Conservation (phyloP, 2,888 invertebrate species). For the Cephus pulcher region DNA sequence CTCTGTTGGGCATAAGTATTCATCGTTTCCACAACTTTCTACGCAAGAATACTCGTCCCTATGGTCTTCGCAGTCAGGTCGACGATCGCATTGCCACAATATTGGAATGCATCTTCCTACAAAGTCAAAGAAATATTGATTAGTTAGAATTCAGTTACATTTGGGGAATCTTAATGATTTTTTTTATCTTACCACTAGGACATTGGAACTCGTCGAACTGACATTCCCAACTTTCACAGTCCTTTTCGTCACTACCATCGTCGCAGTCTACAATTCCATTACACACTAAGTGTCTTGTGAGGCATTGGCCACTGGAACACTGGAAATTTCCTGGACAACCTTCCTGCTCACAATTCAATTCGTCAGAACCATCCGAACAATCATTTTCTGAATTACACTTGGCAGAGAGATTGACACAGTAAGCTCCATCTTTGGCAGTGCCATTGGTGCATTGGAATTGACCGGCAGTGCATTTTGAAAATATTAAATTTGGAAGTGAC, state of each 20-base stretch:
- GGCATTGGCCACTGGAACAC: constrained; percentile 72
- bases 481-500: constrained; percentile 38
- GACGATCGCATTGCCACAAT: constrained; percentile 72
- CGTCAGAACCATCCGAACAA: constrained; percentile 75
- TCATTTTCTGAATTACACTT: constrained; percentile 73
- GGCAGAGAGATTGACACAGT: constrained; percentile 68
- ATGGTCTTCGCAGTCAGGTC: constrained; percentile 70
- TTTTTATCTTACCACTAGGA: constrained; percentile 48
- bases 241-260: constrained; percentile 72
- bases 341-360: constrained; percentile 69
- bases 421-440: constrained; percentile 71
- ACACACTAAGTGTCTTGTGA: constrained; percentile 72
- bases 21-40: constrained; percentile 68
- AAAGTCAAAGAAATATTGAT: constrained; percentile 12
- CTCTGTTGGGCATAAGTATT: constrained; percentile 71
- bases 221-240: constrained; percentile 70
- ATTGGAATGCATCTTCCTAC: constrained; percentile 70
- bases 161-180: background rate
- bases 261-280: constrained; percentile 74
- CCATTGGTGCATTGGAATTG: constrained; percentile 73
- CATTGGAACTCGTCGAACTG: constrained; percentile 71
- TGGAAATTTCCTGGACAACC: constrained; percentile 73
- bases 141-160: no score
- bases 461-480: constrained; percentile 70
- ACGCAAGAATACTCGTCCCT: constrained; percentile 71